Conservation (phyloP, 2,888 invertebrate species). For the Caenorhabditis becei region DNA sequence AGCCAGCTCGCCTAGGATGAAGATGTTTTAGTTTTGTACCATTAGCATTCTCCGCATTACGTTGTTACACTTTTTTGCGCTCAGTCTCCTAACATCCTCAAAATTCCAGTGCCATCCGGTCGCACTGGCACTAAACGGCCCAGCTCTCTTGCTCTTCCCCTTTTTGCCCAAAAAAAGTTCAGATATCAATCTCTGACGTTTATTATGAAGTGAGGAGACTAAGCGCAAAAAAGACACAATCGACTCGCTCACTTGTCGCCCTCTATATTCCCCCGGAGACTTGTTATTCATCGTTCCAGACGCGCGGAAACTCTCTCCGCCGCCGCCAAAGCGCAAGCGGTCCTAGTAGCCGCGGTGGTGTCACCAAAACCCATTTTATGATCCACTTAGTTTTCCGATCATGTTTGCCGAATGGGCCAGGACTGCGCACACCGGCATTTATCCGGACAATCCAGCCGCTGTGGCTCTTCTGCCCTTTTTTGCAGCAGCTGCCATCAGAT, state of each 20-base stretch:
- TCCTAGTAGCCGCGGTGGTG: conserved; percentile 39
- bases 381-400: conserved; percentile 44
- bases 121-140: conserved; percentile 8
- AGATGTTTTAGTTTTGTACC: conserved; percentile 2
- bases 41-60: conserved; percentile 6
- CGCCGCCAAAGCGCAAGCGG: conserved; percentile 47
- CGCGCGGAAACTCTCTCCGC: conserved; percentile 55
- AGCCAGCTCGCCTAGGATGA: background rate
- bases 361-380: conserved; percentile 41
- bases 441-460: conserved; percentile 59
- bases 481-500: conserved; percentile 60
- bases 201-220: conserved; percentile 63
- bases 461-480: conserved; percentile 65
- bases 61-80: conserved; percentile 15
- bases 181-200: conserved; percentile 66
- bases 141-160: conserved; percentile 11
- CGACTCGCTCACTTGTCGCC: conserved; percentile 61
- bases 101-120: conserved; percentile 6
- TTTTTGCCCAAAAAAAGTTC: conserved; percentile 35
- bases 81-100: background rate
- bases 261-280: conserved; percentile 62
- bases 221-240: conserved; percentile 60
- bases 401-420: conserved; percentile 72
- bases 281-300: conserved; percentile 68
- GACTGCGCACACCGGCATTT: conserved; percentile 61